Conservation (phyloP, 2,113 vertebrate species). For the Stegostoma tigrinum region DNA sequence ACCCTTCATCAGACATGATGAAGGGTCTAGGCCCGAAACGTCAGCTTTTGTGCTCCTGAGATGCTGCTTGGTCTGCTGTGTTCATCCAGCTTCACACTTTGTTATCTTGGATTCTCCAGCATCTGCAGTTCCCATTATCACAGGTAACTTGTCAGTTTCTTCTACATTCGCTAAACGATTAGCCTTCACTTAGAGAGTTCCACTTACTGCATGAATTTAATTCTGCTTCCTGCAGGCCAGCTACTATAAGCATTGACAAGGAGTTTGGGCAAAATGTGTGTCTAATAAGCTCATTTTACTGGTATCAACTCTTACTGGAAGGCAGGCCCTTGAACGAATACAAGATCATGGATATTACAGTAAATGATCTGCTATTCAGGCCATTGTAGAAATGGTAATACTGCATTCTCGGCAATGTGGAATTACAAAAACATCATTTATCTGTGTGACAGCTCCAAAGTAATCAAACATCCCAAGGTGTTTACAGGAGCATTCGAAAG, state of each 20-base stretch:
- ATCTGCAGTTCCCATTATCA: no score
- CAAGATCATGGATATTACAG: not conserved
- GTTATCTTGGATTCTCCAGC: no score
- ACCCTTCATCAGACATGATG: no score
- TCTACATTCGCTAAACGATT: not conserved
- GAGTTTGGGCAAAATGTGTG: not conserved
- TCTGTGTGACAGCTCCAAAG: not conserved
- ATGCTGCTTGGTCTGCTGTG: no score
- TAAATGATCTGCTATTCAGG: not conserved
- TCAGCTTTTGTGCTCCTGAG: no score
- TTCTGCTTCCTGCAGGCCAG: not conserved
- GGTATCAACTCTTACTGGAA: not conserved
- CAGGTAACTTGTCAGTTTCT: no score
- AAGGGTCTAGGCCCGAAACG: no score
- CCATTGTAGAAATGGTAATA: not conserved
- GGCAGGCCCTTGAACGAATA: not conserved
- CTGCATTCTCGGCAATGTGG: not conserved
- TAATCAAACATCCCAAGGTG: not conserved
- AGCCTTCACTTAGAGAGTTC: not conserved
- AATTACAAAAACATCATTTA: not conserved
- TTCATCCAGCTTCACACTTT: no score
- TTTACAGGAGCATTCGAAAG: not conserved
- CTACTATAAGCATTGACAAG: not conserved
- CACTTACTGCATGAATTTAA: not conserved
- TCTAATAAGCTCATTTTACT: not conserved